Conservation (phyloP, 2,113 vertebrate species). For the Neodon shergylaensis region DNA sequence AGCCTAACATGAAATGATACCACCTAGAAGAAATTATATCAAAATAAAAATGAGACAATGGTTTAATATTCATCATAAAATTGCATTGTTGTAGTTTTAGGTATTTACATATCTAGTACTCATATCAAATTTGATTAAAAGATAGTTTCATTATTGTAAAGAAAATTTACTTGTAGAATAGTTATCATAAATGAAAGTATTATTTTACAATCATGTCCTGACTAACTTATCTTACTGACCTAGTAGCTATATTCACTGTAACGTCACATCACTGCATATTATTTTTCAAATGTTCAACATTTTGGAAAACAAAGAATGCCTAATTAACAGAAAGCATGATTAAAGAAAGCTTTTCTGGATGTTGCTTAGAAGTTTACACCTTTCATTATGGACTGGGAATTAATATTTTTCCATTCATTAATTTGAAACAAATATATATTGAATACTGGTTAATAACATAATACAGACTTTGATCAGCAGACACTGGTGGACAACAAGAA, state of each 20-base stretch:
- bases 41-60: constrained; percentile 68
- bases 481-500: neutral
- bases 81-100: constrained; percentile 49
- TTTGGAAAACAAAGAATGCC: constrained; percentile 10
- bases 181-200: constrained; percentile 9
- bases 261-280: neutral
- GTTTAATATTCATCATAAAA: constrained; percentile 49
- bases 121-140: constrained; percentile 55
- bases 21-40: constrained; percentile 83
- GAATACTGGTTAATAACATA: neutral
- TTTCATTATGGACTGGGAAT: neutral
- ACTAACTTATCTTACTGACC: constrained; percentile 51
- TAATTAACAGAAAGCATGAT: constrained; percentile 38
- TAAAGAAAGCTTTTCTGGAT: neutral
- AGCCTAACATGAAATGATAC: constrained; percentile 85
- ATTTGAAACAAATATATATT: neutral
- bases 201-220: neutral
- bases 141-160: constrained; percentile 48
- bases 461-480: neutral
- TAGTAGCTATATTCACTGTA: neutral
- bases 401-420: neutral
- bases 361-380: neutral
- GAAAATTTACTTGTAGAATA: constrained; percentile 36
- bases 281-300: constrained; percentile 25
- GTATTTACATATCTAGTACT: constrained; percentile 7